Base-by-base conservation (phyloP, 2,888 invertebrate genomes). In the Pollenia griseotomentosa region DNA sequence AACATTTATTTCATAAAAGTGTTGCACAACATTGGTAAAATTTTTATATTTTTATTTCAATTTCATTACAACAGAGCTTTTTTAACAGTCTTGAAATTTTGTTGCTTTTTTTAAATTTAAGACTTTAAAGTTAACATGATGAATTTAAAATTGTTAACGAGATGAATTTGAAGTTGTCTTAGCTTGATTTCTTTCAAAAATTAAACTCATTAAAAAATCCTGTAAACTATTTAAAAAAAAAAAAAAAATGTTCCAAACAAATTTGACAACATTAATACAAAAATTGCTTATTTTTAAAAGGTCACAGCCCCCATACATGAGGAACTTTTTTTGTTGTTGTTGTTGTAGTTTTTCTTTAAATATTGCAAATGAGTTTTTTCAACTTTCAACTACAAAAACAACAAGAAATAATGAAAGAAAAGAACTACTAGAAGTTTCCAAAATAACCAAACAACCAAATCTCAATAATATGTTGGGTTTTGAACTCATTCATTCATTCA, bases 291-390 rank as follows among this genome's bases (percentile, higher is more conserved):
- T 42, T 42, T n/a, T 63, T 4, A 57, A 19, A 51, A 63, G 80
- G n/a, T 71, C 53, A 63, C 33, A 53, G 63, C 33, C 8, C 63
- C 63, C 63, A 12, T 51, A 14, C 16, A 55, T 7, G 23, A 16
- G 4, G 23, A 33, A 71, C 42, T 44, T 63, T 42, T 23, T 61
- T 23, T 23, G 23, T 23, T 70, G 19, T 51, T 71, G 19, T 4
- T 12, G 11, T 33, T 33, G 2, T 55, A 5, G 9, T 42, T 46
- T 23, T 12, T 46, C 14, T 59, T 46, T 44, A n/a, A 14, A 9
- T 55, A 55, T 23, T 44, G 16, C 19, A 73, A 81, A 73, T 73
- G 65, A 65, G 65, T 73, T 73, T 81, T 65, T 81, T 81, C 48
- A 65, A 65, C 65, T 81, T 81, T 71, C 7, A 46, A 23, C 5